Percentiles rank a stretch among this genome's conserved stretches.
These are phyloP conservation scores for Drosophila willistoni DNA, from an alignment of 1,140 invertebrate genomes.

Conservation along the genomic window DNA sequence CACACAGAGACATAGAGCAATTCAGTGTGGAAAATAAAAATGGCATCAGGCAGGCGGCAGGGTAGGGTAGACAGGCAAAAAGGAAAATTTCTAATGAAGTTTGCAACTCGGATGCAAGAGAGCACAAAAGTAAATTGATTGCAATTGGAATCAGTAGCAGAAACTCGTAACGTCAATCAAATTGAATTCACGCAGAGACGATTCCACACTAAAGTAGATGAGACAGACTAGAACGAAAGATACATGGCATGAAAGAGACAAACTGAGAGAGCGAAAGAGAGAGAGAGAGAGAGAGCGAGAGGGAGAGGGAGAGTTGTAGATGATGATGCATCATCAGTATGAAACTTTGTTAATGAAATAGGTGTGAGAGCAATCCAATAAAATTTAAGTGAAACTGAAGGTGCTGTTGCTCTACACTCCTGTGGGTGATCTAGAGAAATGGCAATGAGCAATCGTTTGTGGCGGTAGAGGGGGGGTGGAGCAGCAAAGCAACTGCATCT, in stretches of 20 bases:
- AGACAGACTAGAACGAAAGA: neutral
- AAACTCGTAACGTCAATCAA: conserved; percentile 81
- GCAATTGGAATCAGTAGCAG: conserved; percentile 82
- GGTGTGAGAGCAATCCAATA: conserved; percentile 72
- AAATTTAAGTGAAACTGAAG: conserved; percentile 77
- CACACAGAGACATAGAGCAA: conserved; percentile 12
- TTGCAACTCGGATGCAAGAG: conserved; percentile 75
- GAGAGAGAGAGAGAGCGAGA: neutral
- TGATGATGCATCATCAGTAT: conserved; percentile 67
- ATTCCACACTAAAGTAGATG: conserved; percentile 39
- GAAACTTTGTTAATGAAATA: conserved; percentile 81
- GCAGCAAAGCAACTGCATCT: conserved; percentile 39
- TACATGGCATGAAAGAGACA: neutral
- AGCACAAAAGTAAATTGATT: conserved; percentile 81
- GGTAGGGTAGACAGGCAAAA: conserved; percentile 49
- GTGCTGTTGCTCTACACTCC: conserved; percentile 26
- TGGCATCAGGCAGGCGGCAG: conserved; percentile 55
- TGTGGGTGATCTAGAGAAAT: conserved; percentile 19
- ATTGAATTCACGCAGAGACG: conserved; percentile 74
- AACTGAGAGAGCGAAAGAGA: neutral
- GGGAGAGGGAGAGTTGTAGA: neutral
- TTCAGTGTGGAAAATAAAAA: conserved; percentile 33
- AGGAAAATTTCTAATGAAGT: conserved; percentile 79
- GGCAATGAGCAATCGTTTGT: conserved; percentile 19
- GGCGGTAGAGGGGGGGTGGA: neutral